A percentile compares a stretch with the other conserved stretches of the same genome.
Evolutionary conservation across 2,797 vertebrate genomes (phyloP).

Genomic region (Channallabes apus): DNA sequence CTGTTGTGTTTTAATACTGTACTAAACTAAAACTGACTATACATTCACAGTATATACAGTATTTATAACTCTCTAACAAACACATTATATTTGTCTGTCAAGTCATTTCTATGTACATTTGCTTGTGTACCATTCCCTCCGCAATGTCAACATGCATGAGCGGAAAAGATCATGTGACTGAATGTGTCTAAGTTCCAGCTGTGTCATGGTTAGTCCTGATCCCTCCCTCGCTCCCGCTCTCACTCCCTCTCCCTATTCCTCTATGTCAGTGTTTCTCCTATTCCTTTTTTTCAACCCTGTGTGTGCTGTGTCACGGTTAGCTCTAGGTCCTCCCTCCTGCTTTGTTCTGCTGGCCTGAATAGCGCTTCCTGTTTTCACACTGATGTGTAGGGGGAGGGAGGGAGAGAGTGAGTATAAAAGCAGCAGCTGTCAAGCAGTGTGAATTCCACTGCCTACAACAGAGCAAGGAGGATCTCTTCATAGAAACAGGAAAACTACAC

Average conservation of each 20-base stretch:
- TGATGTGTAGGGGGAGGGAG: conserved; percentile 25
- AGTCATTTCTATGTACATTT: too few relatives aligned
- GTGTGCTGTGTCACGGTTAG: conserved; percentile 68
- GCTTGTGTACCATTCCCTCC: neutral
- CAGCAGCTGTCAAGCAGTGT: neutral
- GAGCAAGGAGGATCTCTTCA: conserved; percentile 5
- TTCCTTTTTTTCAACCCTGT: conserved; percentile 44
- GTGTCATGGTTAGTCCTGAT: conserved; percentile 64
- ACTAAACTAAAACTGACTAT: neutral
- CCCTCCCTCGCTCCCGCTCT: conserved; percentile 5
- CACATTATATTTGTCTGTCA: neutral
- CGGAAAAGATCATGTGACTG: neutral
- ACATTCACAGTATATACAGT: neutral
- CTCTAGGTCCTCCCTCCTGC: conserved; percentile 32
- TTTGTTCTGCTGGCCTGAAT: conserved; percentile 30
- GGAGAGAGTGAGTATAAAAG: conserved; percentile 34
- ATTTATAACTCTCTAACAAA: neutral
- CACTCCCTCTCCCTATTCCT: neutral
- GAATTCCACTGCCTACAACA: conserved; percentile 14
- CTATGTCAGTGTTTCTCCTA: conserved; percentile 17
- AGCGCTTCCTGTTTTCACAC: conserved; percentile 68
- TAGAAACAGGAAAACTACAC: neutral
- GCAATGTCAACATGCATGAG: neutral
- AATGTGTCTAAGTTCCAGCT: neutral
- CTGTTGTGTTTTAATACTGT: neutral